Conservation (phyloP, 1,140 invertebrate species). For the Bilobella aurantiaca region DNA sequence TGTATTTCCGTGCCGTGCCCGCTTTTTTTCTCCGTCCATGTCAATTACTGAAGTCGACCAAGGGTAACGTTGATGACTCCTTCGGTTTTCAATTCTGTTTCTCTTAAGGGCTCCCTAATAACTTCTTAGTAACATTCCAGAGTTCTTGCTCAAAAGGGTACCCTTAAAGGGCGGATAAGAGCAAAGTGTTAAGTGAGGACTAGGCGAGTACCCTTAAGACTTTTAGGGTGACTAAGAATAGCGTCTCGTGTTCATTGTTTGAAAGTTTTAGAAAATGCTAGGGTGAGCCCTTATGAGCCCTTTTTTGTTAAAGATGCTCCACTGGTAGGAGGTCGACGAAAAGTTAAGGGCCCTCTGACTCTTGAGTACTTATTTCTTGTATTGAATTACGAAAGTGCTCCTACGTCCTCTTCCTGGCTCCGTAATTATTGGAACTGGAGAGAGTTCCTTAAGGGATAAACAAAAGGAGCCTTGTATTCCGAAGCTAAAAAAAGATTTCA, state of each 20-base stretch:
- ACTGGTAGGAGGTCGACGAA: slow-evolving; percentile 7
- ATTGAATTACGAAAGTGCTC: slow-evolving; percentile 2
- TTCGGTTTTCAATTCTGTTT: not conserved
- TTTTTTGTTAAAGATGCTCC: not conserved
- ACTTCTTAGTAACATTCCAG: not conserved
- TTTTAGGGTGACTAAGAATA: no score
- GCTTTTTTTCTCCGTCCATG: not conserved
- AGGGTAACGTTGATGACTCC: not conserved
- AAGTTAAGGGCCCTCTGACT: not conserved
- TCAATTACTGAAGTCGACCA: not conserved
- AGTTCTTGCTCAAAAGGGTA: no score
- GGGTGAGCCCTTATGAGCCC: no score
- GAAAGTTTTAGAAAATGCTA: no score
- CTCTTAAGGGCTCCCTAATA: not conserved
- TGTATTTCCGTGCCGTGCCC: not conserved
- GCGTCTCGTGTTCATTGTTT: slow-evolving; percentile 8
- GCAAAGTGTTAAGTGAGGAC: no score
- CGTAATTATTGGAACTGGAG: slow-evolving; percentile 4
- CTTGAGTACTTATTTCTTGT: not conserved
- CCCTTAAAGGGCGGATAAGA: no score
- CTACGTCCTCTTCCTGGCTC: not conserved
- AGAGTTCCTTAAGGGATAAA: not conserved
- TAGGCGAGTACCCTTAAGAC: no score
- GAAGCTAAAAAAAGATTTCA: no score
- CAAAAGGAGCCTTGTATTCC: not conserved